A percentile compares a stretch with the other conserved stretches of the same genome.
Conservation (phyloP, 35 echinoderm and acorn worm species). For the Strongylocentrotus purpuratus region DNA sequence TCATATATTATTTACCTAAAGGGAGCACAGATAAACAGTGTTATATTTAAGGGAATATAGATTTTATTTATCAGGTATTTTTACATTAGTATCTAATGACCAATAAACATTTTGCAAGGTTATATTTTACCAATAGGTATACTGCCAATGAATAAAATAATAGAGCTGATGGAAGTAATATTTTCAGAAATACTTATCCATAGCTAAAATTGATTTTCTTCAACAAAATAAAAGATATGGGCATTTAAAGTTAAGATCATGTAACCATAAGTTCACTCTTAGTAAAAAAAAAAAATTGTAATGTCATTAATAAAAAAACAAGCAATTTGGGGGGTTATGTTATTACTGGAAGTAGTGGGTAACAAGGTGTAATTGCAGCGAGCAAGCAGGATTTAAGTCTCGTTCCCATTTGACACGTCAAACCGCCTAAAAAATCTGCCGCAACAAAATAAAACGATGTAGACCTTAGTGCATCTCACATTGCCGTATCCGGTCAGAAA, state of each 20-base stretch:
- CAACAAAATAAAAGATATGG: not conserved
- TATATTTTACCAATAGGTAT: not conserved
- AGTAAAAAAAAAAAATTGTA: not conserved
- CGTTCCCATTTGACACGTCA: no score
- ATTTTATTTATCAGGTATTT: no score
- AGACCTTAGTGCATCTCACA: no score
- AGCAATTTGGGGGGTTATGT: not conserved
- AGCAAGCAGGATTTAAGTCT: not conserved
- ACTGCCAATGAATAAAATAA: not conserved
- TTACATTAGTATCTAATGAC: not conserved
- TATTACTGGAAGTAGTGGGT: not conserved
- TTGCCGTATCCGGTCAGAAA: no score
- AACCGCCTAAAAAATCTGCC: no score
- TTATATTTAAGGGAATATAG: no score
- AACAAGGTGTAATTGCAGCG: not conserved
- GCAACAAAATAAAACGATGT: no score
- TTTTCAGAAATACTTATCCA: not conserved
- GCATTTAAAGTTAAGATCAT: not conserved
- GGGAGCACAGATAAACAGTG: no score
- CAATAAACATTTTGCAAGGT: not conserved
- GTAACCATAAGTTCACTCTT: not conserved
- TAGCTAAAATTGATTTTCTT: not conserved
- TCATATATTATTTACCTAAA: no score
- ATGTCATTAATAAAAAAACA: not conserved
- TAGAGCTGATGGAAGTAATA: not conserved